Evolutionary conservation across 2,888 invertebrate species (phyloP).

Genomic region (Punctoribates punctum): DNA sequence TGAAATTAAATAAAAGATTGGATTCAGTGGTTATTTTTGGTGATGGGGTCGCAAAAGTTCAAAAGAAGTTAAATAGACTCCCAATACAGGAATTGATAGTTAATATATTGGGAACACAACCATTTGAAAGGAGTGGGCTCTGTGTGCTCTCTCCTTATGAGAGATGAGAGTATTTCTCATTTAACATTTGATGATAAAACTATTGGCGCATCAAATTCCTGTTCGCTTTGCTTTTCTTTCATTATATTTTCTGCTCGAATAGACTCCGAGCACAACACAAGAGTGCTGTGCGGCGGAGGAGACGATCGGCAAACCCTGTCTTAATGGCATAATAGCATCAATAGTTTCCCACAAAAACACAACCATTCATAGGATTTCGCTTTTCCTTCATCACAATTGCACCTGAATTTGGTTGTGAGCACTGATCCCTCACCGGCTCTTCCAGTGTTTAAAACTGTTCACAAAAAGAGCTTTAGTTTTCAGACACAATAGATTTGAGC

Average conservation of each 20-base stretch:
- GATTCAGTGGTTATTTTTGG: background rate
- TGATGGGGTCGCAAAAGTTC: background rate
- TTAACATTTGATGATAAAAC: background rate
- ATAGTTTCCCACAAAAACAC: background rate
- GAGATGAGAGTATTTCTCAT: background rate
- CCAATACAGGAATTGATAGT: background rate
- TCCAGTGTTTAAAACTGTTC: no score
- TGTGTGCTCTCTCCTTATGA: no score
- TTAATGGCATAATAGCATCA: conserved; percentile 14
- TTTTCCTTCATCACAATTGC: background rate
- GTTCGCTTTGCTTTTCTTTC: background rate
- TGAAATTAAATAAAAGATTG: background rate
- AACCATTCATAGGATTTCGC: background rate
- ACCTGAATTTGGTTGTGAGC: background rate
- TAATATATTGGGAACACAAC: background rate
- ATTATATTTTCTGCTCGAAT: background rate
- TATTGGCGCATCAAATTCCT: conserved; percentile 10
- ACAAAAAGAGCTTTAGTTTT: no score
- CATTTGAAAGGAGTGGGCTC: background rate
- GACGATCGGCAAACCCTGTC: background rate
- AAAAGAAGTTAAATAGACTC: background rate
- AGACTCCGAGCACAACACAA: background rate
- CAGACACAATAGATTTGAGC: no score
- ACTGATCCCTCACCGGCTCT: background rate
- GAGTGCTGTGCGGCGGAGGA: background rate